phyloP scores from a whole-genome alignment of 2,113 vertebrate species.

The Canis aureus region DNA sequence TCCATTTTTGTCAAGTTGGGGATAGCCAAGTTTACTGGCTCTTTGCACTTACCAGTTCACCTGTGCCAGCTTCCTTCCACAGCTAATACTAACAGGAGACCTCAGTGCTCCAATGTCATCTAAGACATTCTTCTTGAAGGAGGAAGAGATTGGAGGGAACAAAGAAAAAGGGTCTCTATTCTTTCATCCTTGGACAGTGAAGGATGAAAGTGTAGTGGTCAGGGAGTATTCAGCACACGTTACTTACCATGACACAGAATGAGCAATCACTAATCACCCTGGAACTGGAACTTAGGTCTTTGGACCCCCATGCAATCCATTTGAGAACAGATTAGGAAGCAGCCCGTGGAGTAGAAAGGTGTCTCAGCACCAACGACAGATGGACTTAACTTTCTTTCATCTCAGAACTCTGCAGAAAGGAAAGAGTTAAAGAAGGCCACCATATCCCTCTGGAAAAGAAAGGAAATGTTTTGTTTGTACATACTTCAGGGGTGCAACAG shows the following conservation, averaged over 20 bases:
- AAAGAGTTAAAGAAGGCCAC: background rate
- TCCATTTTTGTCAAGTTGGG: background rate
- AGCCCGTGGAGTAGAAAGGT: background rate
- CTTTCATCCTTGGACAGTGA: background rate
- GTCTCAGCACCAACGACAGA: background rate
- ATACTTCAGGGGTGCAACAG: background rate
- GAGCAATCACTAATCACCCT: background rate
- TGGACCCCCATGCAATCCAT: background rate
- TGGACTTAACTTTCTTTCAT: background rate
- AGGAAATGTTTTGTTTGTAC: constrained; percentile 6
- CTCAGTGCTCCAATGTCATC: background rate
- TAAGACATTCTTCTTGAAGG: background rate
- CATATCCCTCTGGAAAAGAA: background rate
- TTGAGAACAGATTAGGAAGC: background rate
- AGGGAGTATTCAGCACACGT: background rate
- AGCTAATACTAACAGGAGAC: background rate
- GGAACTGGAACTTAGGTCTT: background rate
- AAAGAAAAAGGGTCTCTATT: background rate
- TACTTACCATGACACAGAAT: no score
- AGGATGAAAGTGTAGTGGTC: background rate
- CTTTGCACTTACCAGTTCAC: background rate
- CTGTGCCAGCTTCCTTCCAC: background rate
- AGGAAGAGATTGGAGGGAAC: background rate
- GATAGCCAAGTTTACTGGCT: background rate
- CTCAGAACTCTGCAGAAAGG: background rate